Conservation (phyloP, 2,888 invertebrate genomes). For the Drosophila nigricruria region DNA sequence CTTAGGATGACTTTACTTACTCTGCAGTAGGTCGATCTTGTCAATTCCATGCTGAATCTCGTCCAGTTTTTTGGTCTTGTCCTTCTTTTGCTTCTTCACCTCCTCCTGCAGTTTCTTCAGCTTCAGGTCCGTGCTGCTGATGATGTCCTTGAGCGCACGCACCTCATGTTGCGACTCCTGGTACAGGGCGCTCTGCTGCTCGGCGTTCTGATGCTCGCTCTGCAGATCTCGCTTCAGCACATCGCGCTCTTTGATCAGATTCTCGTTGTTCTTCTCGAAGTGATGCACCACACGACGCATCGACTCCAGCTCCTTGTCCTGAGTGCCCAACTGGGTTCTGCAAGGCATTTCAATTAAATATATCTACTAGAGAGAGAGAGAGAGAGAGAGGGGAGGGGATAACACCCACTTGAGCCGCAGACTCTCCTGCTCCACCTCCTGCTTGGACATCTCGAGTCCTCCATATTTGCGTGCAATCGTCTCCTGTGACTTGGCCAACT, state of each 20-base stretch:
- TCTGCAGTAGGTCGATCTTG: slow-evolving; percentile 81
- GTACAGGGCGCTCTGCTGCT: slow-evolving; percentile 68
- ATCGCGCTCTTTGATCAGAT: slow-evolving; percentile 83
- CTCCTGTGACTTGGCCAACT: slow-evolving; percentile 82
- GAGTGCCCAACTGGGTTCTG: slow-evolving; percentile 80
- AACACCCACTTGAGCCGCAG: slow-evolving; percentile 75
- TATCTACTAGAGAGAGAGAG: neutral
- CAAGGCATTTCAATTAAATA: neutral
- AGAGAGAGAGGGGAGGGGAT: neutral
- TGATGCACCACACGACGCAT: slow-evolving; percentile 83
- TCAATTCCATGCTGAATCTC: slow-evolving; percentile 83
- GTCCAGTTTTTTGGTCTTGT: slow-evolving; percentile 82
- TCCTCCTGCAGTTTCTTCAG: slow-evolving; percentile 80
- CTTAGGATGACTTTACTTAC: slow-evolving; percentile 50
- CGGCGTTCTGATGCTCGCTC: slow-evolving; percentile 66
- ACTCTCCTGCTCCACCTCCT: slow-evolving; percentile 79
- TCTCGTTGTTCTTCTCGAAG: slow-evolving; percentile 81
- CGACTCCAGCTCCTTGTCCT: slow-evolving; percentile 83
- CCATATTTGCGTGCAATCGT: slow-evolving; percentile 82
- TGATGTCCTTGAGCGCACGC: slow-evolving; percentile 81
- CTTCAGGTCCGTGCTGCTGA: slow-evolving; percentile 73
- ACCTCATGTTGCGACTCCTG: slow-evolving; percentile 83
- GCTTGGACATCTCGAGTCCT: slow-evolving; percentile 74
- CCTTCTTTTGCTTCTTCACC: slow-evolving; percentile 75
- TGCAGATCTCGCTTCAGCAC: slow-evolving; percentile 80